Evolutionary conservation across 2,888 invertebrate genomes (phyloP).

Genomic region (Xestia rhomboidea): DNA sequence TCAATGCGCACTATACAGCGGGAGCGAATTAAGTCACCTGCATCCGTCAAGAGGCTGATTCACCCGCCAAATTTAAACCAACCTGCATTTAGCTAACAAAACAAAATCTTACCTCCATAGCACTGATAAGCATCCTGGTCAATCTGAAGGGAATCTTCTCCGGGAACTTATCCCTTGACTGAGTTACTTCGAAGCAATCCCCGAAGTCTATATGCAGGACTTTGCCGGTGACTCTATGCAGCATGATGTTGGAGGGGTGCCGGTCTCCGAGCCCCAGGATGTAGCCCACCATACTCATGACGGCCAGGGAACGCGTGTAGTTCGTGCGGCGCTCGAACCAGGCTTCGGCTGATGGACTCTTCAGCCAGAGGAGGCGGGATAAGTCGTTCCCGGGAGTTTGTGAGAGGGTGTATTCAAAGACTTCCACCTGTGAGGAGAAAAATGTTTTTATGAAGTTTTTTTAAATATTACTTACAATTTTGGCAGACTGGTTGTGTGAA

Average conservation of each 20-base stretch:
- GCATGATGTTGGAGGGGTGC: constrained; percentile 99
- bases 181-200: constrained; percentile 99
- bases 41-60: neutral
- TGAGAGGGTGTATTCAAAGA: constrained; percentile 98
- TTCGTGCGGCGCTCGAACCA: constrained; percentile 99
- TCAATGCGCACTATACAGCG: neutral
- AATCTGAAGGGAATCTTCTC: constrained; percentile 99
- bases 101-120: constrained; percentile 94
- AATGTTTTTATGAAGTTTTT: neutral
- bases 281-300: constrained; percentile 99
- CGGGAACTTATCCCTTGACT: constrained; percentile 99
- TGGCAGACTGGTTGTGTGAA: too few species aligned
- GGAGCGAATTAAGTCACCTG: neutral
- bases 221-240: constrained; percentile 98
- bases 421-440: constrained; percentile 92
- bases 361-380: constrained; percentile 98
- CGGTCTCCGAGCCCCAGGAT: constrained; percentile 99
- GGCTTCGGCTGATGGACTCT: constrained; percentile 98
- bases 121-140: constrained; percentile 99
- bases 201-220: constrained; percentile 99
- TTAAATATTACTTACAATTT: too few species aligned
- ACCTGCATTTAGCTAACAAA: neutral
- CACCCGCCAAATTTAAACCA: neutral
- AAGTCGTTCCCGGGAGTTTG: constrained; percentile 98
- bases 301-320: constrained; percentile 98